Evolutionary conservation across 2,113 vertebrate genomes (phyloP).

Genomic region (Oreochromis aureus): DNA sequence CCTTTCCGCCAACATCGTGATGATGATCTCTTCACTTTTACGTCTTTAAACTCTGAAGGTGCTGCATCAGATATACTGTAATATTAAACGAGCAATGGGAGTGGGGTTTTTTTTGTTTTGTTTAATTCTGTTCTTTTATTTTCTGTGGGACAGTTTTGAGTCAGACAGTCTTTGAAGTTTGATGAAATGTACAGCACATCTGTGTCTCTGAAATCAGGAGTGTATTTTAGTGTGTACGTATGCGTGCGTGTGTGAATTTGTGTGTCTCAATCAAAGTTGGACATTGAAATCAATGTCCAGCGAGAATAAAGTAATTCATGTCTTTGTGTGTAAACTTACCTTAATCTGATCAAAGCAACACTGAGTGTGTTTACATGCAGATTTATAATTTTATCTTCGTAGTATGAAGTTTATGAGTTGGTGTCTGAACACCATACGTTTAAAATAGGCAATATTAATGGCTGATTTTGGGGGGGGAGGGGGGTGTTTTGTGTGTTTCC

Average conservation of each 20-base stretch:
- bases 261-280: background rate
- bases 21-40: background rate
- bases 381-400: constrained; percentile 16
- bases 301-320: background rate
- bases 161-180: constrained; percentile 12
- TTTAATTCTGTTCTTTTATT: background rate
- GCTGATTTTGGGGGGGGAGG: background rate
- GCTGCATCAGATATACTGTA: constrained; percentile 70
- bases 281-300: background rate
- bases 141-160: constrained; percentile 9
- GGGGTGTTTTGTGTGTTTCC: background rate
- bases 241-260: background rate
- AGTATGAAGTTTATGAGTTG: constrained; percentile 10
- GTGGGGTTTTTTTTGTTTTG: background rate
- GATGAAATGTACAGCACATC: constrained; percentile 47
- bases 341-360: constrained; percentile 7
- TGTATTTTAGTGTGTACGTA: background rate
- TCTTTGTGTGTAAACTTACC: constrained; percentile 11
- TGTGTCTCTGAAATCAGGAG: constrained; percentile 33
- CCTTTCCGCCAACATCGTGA: background rate
- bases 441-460: constrained; percentile 20
- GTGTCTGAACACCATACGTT: background rate
- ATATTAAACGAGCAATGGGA: constrained; percentile 33
- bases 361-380: constrained; percentile 43
- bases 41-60: constrained; percentile 62